A percentile compares a stretch with the other conserved stretches of the same genome.
Evolutionary conservation across 2,797 vertebrate genomes (phyloP).

Genomic region (Periophthalmus magnuspinnatus): DNA sequence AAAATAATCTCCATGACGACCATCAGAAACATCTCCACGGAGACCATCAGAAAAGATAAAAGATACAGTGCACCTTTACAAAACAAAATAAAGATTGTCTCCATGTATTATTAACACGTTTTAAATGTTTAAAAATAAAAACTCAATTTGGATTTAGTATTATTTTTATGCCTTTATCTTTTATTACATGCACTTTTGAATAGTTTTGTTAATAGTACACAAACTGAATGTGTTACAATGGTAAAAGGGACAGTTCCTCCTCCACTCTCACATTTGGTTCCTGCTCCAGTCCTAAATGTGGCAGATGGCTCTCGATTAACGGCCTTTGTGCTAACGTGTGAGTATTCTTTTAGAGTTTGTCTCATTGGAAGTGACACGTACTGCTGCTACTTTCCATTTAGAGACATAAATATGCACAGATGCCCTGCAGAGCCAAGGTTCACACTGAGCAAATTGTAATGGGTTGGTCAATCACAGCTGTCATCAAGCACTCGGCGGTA

Average conservation of each 20-base stretch:
- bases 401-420: constrained; percentile 51
- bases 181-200: not conserved
- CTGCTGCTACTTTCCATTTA: constrained; percentile 3
- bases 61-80: no score
- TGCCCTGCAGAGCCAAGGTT: constrained; percentile 28
- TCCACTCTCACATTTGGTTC: not conserved
- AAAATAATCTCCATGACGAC: no score
- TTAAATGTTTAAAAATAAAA: no score
- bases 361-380: not conserved
- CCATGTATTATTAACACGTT: no score
- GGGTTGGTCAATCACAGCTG: constrained; percentile 51
- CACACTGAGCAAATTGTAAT: constrained; percentile 46
- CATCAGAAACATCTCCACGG: no score
- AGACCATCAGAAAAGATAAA: no score
- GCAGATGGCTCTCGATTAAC: not conserved
- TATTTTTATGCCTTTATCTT: no score
- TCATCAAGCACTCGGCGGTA: constrained; percentile 31
- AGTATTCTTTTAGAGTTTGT: constrained; percentile 7
- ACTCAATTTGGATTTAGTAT: no score
- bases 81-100: no score
- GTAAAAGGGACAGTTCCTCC: not conserved
- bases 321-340: not conserved
- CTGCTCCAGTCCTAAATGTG: not conserved
- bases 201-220: not conserved
- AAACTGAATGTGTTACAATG: constrained; percentile 5